Conservation (phyloP, 1,140 invertebrate species). For the Lasioglossum albipes region DNA sequence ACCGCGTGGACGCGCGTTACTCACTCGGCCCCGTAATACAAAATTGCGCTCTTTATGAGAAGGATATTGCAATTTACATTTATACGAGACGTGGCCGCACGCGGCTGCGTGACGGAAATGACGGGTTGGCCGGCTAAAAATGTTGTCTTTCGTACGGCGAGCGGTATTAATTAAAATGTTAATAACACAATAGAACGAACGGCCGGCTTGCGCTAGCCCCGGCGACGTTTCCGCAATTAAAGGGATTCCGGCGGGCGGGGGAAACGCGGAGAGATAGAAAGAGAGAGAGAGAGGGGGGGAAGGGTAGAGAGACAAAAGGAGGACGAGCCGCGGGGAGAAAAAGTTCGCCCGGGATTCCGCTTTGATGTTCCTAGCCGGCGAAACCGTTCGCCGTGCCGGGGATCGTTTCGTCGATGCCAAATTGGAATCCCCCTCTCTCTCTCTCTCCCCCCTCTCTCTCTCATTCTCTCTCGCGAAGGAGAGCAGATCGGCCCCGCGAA, state of each 20-base stretch:
- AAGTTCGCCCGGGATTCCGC: slow-evolving; percentile 12
- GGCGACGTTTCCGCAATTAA: slow-evolving; percentile 24
- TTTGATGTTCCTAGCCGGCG: slow-evolving; percentile 37
- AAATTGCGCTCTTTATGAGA: slow-evolving; percentile 36
- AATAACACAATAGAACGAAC: slow-evolving; percentile 16
- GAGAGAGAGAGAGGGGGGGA: background rate
- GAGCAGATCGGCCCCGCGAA: slow-evolving; percentile 25
- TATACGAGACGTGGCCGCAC: slow-evolving; percentile 15
- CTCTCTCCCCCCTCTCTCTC: too few relatives aligned
- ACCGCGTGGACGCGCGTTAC: slow-evolving; percentile 15
- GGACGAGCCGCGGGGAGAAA: background rate
- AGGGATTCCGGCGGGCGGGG: background rate
- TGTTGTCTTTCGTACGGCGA: background rate
- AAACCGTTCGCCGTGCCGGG: slow-evolving; percentile 18
- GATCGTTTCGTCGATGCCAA: slow-evolving; percentile 49
- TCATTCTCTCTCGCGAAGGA: too few relatives aligned
- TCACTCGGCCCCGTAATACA: slow-evolving; percentile 9
- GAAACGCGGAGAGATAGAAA: background rate
- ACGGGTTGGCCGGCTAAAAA: background rate
- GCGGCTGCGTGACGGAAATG: background rate
- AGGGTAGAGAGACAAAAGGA: background rate
- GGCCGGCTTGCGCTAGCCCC: background rate
- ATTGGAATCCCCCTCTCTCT: slow-evolving; percentile 27
- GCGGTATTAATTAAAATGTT: slow-evolving; percentile 43
- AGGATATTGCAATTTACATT: slow-evolving; percentile 42